Base-by-base conservation (phyloP, 2,888 invertebrate species). In the Hirudinaria manillensis region DNA sequence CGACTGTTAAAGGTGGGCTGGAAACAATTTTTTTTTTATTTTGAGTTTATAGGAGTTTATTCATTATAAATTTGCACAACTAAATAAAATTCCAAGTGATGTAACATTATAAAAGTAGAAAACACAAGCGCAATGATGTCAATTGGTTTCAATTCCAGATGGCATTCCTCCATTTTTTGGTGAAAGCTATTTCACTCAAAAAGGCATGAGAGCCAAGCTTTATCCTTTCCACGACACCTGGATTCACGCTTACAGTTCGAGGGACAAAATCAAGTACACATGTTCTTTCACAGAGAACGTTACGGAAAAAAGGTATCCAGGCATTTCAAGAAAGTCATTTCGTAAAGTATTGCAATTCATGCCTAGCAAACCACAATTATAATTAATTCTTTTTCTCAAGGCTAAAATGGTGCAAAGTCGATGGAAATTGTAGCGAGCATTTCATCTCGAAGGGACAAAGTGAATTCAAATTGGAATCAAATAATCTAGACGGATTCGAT, bases 201-300 rank as follows among this genome's bases (percentile, higher is more conserved):
- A 29, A 61, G 61, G 61, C 24, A 61, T 24, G 61, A 29, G 13
- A 27, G 61, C 61, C 21, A 27, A 27, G 61, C 24, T 61, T 4
- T 61, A 61, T 61, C 24, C 24, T 6, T 27, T 61, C 24, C 24
- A 61, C 61, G n/a, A 61, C 24, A 16, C 61, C 24, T 61, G 24
- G 24, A 61, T 61, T 10, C 29, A 61, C n/a, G 61, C 61, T n/a
- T 61, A 61, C 24, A 16, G 29, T 61, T 24, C 6, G n/a, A 61
- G 24, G 29, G 61, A 61, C 61, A 29, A 27, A 27, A 29, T 61
- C 61, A 61, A 27, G 45, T 45, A 45, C 29, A 61, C 61, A 16
- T 61, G 61, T 16, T 21, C 21, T 10, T 61, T 61, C 61, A n/a
- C 61, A 61, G 61, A 61, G 29, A 61, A 61, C 61, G n/a, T 61